These are phyloP conservation scores for Cebidichthys violaceus DNA, from an alignment of 2,113 vertebrate genomes.

Conservation along the genomic window DNA sequence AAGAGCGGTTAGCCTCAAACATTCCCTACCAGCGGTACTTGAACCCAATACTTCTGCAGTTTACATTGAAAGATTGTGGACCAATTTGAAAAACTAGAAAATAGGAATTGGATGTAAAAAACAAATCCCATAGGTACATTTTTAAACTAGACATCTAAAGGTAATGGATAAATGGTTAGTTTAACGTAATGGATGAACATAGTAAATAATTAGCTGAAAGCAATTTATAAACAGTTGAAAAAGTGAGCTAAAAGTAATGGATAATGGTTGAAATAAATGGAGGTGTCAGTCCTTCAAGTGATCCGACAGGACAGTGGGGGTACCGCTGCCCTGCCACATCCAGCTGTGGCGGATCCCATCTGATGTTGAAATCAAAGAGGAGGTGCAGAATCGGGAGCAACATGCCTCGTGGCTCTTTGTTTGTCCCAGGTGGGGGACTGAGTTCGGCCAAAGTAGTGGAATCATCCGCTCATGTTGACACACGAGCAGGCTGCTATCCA, in stretches of 20 bases:
- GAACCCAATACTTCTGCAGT: background rate
- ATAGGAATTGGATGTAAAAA: background rate
- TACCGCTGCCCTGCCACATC: background rate
- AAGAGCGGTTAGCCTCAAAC: background rate
- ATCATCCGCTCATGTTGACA: conserved; percentile 53
- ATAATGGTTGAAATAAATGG: background rate
- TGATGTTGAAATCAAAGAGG: background rate
- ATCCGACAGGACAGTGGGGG: background rate
- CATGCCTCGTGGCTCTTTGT: conserved; percentile 9
- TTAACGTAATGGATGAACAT: background rate
- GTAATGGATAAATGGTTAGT: background rate
- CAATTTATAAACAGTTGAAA: background rate
- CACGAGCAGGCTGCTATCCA: conserved; percentile 40
- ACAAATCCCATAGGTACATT: background rate
- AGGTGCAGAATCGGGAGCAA: conserved; percentile 19
- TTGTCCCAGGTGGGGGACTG: conserved; percentile 26
- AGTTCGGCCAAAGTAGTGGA: conserved; percentile 44
- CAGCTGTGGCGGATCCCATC: background rate
- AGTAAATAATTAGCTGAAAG: too few species aligned
- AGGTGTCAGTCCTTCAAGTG: background rate
- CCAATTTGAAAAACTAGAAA: background rate
- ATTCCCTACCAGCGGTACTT: background rate
- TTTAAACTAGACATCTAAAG: background rate
- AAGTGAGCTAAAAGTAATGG: background rate
- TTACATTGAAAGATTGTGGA: background rate